Conservation (phyloP, 2,888 invertebrate genomes). For the Harmothoe impar region DNA sequence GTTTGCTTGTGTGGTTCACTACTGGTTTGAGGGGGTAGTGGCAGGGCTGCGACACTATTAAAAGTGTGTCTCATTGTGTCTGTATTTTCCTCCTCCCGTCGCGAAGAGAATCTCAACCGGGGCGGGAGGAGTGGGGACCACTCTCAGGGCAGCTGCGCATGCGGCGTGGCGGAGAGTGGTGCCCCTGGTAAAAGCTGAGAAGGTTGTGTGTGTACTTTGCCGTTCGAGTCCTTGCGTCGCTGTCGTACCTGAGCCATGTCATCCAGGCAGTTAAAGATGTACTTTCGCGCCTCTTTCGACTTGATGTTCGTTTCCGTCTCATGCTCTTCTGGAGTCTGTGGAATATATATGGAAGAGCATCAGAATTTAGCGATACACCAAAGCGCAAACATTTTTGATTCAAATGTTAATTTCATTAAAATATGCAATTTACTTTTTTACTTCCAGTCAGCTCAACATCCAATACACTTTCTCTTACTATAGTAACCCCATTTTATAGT, state of each 20-base stretch:
- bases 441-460: no score
- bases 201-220: slow-evolving; percentile 59
- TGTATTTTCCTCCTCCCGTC: background rate
- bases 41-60: no score
- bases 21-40: no score
- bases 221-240: slow-evolving; percentile 34
- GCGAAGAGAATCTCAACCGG: background rate
- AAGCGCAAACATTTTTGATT: no score
- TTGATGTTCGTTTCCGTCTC: slow-evolving; percentile 98
- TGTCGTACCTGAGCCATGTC: slow-evolving; percentile 88
- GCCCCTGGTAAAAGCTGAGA: background rate
- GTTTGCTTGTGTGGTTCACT: background rate
- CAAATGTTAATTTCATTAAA: no score
- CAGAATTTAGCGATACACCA: no score
- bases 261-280: slow-evolving; percentile 99
- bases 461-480: no score
- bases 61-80: background rate
- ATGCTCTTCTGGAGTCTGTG: slow-evolving; percentile 97
- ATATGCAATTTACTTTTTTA: no score
- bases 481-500: no score
- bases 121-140: background rate
- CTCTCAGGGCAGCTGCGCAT: background rate
- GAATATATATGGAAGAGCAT: background rate
- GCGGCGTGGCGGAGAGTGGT: background rate
- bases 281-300: slow-evolving; percentile 99